A percentile compares a stretch with the other conserved stretches of the same genome.
phyloP scores from a whole-genome alignment of 2,888 invertebrate genomes.

The Glaucopsyche alexis region DNA sequence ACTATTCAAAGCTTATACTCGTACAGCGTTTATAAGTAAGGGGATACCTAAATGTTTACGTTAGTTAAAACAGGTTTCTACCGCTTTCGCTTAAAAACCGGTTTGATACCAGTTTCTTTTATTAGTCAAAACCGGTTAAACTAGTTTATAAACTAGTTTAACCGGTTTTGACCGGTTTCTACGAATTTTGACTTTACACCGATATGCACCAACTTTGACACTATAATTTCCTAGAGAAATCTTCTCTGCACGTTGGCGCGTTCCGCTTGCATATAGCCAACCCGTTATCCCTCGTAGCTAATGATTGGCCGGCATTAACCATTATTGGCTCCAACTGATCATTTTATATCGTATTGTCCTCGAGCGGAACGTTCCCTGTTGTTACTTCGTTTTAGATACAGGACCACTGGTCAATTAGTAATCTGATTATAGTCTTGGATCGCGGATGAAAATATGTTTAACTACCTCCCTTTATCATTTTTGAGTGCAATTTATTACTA shows the following conservation, averaged over 20 bases:
- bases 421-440: constrained; percentile 15
- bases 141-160: too few relatives aligned
- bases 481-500: neutral
- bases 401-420: constrained; percentile 38
- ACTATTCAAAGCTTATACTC: too few relatives aligned
- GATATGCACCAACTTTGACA: too few relatives aligned
- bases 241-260: neutral
- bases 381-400: constrained; percentile 60
- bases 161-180: neutral
- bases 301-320: constrained; percentile 80
- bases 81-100: neutral
- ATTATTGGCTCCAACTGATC: constrained; percentile 81
- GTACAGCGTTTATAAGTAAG: too few relatives aligned
- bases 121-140: neutral
- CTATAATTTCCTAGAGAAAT: neutral
- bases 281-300: constrained; percentile 79
- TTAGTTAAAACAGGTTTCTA: neutral
- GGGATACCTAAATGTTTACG: too few relatives aligned
- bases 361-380: constrained; percentile 79
- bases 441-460: neutral
- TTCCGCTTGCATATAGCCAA: too few relatives aligned
- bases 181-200: too few relatives aligned
- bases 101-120: too few relatives aligned
- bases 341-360: constrained; percentile 80
- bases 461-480: neutral